A percentile compares a stretch with the other conserved stretches of the same genome.
Evolutionary conservation across 2,888 invertebrate genomes (phyloP).

Genomic region (Cenopis cana): DNA sequence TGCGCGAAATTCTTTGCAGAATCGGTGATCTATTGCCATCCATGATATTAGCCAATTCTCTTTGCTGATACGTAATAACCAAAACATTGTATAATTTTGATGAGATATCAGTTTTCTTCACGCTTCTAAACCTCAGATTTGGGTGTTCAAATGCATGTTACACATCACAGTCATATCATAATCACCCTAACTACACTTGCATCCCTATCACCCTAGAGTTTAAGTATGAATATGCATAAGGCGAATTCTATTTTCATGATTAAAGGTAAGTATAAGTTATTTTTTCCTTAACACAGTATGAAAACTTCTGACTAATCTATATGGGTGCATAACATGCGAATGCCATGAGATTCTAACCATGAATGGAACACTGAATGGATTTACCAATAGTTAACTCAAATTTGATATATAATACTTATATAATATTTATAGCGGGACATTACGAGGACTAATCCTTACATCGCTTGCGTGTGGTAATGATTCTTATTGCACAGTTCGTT

Average conservation of each 20-base stretch:
- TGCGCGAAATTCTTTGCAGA: slow-evolving; percentile 29
- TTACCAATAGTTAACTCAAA: neutral
- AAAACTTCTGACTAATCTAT: neutral
- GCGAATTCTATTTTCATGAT: slow-evolving; percentile 35
- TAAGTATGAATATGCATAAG: slow-evolving; percentile 29
- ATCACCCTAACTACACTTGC: too few relatives aligned
- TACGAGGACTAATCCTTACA: neutral
- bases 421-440: neutral
- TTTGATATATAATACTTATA: too few relatives aligned
- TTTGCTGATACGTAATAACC: neutral
- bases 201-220: slow-evolving; percentile 12
- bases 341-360: slow-evolving; percentile 23
- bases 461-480: neutral
- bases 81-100: neutral
- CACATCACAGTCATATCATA: neutral
- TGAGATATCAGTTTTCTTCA: neutral
- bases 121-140: neutral
- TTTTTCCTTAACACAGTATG: neutral
- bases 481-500: neutral
- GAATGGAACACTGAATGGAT: neutral
- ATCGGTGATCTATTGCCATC: slow-evolving; percentile 14
- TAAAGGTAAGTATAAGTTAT: slow-evolving; percentile 3
- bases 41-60: neutral
- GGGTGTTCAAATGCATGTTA: neutral
- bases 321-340: slow-evolving; percentile 38